Evolutionary conservation across 53 echinoderm and acorn worm genomes (phyloP), one percentile per base, ranked within the genome.

Genomic region (Echinometra lucunter): DNA sequence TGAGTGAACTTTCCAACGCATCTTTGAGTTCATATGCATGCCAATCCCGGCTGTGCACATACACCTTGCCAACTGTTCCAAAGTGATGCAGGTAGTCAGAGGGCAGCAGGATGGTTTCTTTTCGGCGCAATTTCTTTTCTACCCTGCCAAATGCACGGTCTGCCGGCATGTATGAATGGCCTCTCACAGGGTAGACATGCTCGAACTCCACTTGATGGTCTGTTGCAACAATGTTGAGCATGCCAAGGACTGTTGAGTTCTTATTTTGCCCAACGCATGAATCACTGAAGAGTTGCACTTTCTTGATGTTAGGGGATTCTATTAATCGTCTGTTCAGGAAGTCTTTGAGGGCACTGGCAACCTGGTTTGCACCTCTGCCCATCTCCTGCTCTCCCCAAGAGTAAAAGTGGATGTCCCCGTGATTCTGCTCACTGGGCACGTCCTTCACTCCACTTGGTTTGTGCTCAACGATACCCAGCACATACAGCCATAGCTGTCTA

Each of bases 231-330:
- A 92, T 72, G 45, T 32, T 94, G 30, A 96, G 35, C 17, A 91
- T 66, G 57, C 81, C 69, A 0, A 95, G 28, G 53, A 95, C 95
- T 32, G 88, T 83, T n/a, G 69, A 92, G 92, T 96, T 96, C 58
- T 95, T 96, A 66, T 96, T 96, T 57, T 95, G 97, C 17, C 95
- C 95, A 21, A 88, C 42, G 47, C 95, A 96, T 8, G 97, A 96
- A 45, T 96, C 94, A 63, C 95, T 95, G 74, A 96, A 96, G 32
- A 95, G 94, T n/a, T 38, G 3, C 18, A 96, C 90, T 44, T 58
- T 94, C 44, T 58, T 82, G 47, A 85, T 63, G 2, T 35, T 40
- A 12, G 32, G 57, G 1, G 30, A 57, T 28, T 13, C 4, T 32
- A 16, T 8, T 5, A 94, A 38, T 8, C 82, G 94, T 27, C 4